These are phyloP conservation scores for Eufriesea mexicana DNA, from an alignment of 1,140 invertebrate species.

Conservation along the genomic window DNA sequence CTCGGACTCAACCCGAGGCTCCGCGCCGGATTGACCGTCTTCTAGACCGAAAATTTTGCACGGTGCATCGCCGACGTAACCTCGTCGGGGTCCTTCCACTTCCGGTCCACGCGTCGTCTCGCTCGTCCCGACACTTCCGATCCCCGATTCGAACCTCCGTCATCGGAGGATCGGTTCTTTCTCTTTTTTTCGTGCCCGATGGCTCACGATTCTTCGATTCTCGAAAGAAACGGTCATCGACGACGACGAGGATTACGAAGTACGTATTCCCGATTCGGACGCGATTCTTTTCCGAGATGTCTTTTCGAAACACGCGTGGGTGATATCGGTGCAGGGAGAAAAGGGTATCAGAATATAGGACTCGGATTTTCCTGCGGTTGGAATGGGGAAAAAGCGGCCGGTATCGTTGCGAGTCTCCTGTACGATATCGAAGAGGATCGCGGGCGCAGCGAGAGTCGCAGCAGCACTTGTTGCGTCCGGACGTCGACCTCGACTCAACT, in stretches of 20 bases:
- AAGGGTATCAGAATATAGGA: no score
- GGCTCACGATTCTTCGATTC: no score
- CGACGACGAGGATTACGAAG: not conserved
- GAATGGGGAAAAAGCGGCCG: not conserved
- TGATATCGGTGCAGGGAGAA: no score
- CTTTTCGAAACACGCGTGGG: no score
- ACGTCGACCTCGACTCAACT: constrained; percentile 70
- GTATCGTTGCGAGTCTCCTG: constrained; percentile 10
- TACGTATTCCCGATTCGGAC: no score
- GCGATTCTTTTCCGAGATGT: no score
- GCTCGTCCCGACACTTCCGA: no score
- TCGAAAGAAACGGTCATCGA: no score
- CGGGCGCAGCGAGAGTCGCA: constrained; percentile 45
- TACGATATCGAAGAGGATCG: constrained; percentile 48
- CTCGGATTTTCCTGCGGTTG: not conserved
- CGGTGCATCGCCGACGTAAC: constrained; percentile 17
- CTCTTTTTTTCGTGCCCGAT: no score
- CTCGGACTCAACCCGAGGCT: constrained; percentile 68
- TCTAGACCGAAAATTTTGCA: constrained; percentile 60
- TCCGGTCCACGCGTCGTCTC: not conserved
- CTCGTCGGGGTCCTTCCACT: constrained; percentile 27
- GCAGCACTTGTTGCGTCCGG: constrained; percentile 72
- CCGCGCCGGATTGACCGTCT: constrained; percentile 53
- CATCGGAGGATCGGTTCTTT: no score
- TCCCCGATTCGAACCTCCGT: no score